These are phyloP conservation scores for Drosophila miranda DNA, from an alignment of 1,140 invertebrate species.

Conservation along the genomic window DNA sequence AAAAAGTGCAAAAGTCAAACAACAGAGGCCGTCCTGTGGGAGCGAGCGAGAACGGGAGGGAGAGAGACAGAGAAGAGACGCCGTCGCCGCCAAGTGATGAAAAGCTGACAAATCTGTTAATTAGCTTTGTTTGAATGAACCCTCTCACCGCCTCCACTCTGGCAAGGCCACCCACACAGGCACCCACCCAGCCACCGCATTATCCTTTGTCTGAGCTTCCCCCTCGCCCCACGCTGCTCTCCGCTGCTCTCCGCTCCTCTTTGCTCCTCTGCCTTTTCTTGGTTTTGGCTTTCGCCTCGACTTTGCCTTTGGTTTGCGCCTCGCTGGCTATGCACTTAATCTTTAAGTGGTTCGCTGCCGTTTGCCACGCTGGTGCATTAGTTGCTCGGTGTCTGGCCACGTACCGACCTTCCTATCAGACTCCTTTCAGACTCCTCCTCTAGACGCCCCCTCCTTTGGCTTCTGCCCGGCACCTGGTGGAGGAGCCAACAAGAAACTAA, in stretches of 20 bases:
- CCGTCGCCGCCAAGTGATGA: conserved; percentile 64
- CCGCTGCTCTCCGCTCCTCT: not conserved
- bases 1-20: conserved; percentile 78
- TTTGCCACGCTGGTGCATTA: conserved; percentile 64
- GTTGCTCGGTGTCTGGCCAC: conserved; percentile 6
- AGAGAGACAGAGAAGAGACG: conserved; percentile 45
- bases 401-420: not conserved
- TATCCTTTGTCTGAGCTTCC: conserved; percentile 59
- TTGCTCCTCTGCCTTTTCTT: conserved; percentile 11
- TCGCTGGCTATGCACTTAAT: conserved; percentile 75
- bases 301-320: conserved; percentile 50
- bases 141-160: conserved; percentile 1
- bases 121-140: conserved; percentile 79
- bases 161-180: conserved; percentile 17
- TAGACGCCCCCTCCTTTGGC: not conserved
- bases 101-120: conserved; percentile 81
- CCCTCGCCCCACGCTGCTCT: not conserved
- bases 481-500: conserved; percentile 54
- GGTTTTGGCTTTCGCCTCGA: conserved; percentile 30
- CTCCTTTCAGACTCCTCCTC: conserved; percentile 6
- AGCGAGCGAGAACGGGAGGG: conserved; percentile 45
- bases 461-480: conserved; percentile 28
- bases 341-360: conserved; percentile 78
- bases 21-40: conserved; percentile 24
- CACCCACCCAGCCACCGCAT: not conserved